Evolutionary conservation across 2,797 vertebrate species (phyloP).

Genomic region (Babyrousa celebensis): DNA sequence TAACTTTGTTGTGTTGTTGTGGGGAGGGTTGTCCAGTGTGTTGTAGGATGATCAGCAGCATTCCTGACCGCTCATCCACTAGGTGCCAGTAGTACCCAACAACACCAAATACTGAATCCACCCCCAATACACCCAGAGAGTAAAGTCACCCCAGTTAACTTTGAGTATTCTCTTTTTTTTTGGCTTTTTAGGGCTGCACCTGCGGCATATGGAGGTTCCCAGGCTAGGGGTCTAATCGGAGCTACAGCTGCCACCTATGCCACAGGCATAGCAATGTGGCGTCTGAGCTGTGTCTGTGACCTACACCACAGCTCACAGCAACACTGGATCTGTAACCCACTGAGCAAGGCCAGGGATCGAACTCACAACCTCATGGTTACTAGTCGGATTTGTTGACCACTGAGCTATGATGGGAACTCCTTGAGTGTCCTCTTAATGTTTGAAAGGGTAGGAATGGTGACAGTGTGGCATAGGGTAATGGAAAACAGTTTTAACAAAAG

Average conservation of each 20-base stretch:
- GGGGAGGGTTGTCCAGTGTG: neutral
- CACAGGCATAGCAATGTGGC: too few species aligned
- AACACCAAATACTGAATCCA: neutral
- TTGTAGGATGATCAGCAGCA: neutral
- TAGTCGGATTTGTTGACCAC: too few species aligned
- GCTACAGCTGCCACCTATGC: too few species aligned
- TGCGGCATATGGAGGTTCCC: too few species aligned
- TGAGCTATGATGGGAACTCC: too few species aligned
- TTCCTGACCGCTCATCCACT: neutral
- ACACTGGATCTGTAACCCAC: too few species aligned
- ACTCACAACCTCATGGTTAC: too few species aligned
- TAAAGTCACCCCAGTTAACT: neutral
- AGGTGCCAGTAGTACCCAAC: neutral
- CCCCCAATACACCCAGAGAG: neutral
- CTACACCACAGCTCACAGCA: too few species aligned
- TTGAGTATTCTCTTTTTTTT: neutral
- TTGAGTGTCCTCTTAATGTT: neutral
- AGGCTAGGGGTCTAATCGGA: too few species aligned
- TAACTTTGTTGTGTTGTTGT: neutral
- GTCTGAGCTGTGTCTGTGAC: too few species aligned
- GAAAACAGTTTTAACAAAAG: constrained; percentile 15
- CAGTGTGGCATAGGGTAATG: neutral
- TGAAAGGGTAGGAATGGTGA: neutral
- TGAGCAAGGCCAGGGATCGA: too few species aligned
- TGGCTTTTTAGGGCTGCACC: too few species aligned